Conservation (phyloP, 2,113 vertebrate genomes). For the Myxocyprinus asiaticus region DNA sequence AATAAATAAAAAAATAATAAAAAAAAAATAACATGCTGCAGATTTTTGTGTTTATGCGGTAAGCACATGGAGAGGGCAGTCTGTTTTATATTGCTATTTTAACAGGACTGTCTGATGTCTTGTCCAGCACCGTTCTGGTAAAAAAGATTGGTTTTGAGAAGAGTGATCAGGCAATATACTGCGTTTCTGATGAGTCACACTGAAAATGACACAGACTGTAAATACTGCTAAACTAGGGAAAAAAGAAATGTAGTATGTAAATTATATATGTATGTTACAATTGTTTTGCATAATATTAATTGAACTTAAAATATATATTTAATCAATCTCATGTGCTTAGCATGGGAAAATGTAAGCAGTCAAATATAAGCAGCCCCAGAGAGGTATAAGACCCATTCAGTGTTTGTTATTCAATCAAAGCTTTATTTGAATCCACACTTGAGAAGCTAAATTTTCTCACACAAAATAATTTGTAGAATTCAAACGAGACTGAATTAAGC, state of each 20-base stretch:
- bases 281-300: too few relatives aligned
- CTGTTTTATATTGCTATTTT: slow-evolving; percentile 66
- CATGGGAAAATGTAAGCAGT: slow-evolving; percentile 26
- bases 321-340: background rate
- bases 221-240: too few relatives aligned
- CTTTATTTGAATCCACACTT: slow-evolving; percentile 43
- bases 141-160: slow-evolving; percentile 66
- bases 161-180: background rate
- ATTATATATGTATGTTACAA: too few relatives aligned
- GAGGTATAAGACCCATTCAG: background rate
- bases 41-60: slow-evolving; percentile 13
- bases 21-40: background rate
- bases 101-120: background rate
- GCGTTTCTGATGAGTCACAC: too few relatives aligned
- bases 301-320: too few relatives aligned
- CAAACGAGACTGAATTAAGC: background rate
- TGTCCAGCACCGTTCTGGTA: background rate
- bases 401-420: slow-evolving; percentile 53
- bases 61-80: slow-evolving; percentile 41
- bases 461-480: slow-evolving; percentile 20
- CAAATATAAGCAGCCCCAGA: slow-evolving; percentile 21
- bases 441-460: slow-evolving; percentile 24
- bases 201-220: too few relatives aligned
- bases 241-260: too few relatives aligned
- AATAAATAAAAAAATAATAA: background rate